A percentile compares a stretch with the other conserved stretches of the same genome.
phyloP scores from a whole-genome alignment of 2,797 vertebrate species.

The Lepilemur septentrionalis region DNA sequence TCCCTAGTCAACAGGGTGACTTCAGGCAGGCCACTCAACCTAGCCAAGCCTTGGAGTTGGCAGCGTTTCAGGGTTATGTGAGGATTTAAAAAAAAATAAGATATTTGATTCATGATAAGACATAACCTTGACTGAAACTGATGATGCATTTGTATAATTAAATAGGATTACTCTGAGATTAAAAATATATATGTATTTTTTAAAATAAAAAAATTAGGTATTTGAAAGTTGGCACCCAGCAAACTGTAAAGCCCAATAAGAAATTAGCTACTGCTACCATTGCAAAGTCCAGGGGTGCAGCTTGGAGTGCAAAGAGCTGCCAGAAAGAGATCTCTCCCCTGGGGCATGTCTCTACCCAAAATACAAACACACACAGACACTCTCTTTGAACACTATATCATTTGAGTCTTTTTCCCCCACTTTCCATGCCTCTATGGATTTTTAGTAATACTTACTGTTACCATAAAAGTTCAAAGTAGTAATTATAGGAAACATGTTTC shows the following conservation, averaged over 20 bases:
- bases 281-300: background rate
- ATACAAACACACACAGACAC: background rate
- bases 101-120: conserved; percentile 76
- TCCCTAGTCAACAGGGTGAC: background rate
- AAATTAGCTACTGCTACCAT: background rate
- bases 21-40: background rate
- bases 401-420: background rate
- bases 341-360: background rate
- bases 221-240: background rate
- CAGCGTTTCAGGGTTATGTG: background rate
- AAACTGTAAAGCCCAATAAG: background rate
- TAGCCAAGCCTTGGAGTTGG: background rate
- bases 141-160: conserved; percentile 71
- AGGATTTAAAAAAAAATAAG: background rate
- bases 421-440: background rate
- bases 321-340: background rate
- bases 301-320: background rate
- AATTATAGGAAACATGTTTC: background rate
- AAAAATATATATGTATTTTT: background rate
- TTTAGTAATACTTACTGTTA: background rate
- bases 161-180: conserved; percentile 83
- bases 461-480: background rate
- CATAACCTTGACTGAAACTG: conserved; percentile 59
- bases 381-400: background rate
- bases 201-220: background rate